Percentiles rank a stretch among this genome's conserved stretches.
phyloP scores from a whole-genome alignment of 2,113 vertebrate species.

The Romanogobio albipinnatus region DNA sequence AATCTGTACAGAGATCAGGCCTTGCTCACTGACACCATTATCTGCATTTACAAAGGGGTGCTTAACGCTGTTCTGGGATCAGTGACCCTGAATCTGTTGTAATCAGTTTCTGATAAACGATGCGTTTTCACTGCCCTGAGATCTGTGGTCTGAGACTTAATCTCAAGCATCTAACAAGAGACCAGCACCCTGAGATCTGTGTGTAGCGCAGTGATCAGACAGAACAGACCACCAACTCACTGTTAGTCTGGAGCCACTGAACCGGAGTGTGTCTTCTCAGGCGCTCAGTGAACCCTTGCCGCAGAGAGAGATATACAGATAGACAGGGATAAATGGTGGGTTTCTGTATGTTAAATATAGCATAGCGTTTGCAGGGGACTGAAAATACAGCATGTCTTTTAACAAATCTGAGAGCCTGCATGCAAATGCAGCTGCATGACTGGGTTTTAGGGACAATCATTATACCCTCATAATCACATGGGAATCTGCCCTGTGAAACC shows the following conservation, averaged over 20 bases:
- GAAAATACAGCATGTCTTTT: slow-evolving; percentile 8
- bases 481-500: slow-evolving; percentile 61
- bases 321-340: slow-evolving; percentile 36
- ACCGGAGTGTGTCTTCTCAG: slow-evolving; percentile 64
- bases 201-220: slow-evolving; percentile 61
- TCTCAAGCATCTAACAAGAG: slow-evolving; percentile 46
- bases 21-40: slow-evolving; percentile 47
- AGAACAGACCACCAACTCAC: slow-evolving; percentile 71
- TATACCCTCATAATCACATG: slow-evolving; percentile 47
- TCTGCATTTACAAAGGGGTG: slow-evolving; percentile 31
- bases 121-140: slow-evolving; percentile 63
- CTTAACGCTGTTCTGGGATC: slow-evolving; percentile 53
- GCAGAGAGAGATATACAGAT: slow-evolving; percentile 57
- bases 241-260: slow-evolving; percentile 71
- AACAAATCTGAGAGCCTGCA: background rate
- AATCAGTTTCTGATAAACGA: slow-evolving; percentile 55
- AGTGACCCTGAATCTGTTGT: slow-evolving; percentile 36
- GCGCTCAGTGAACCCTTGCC: slow-evolving; percentile 47
- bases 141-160: slow-evolving; percentile 66
- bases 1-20: slow-evolving; percentile 61
- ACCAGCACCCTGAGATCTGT: slow-evolving; percentile 4
- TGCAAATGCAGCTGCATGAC: background rate
- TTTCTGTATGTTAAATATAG: background rate
- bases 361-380: background rate
- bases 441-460: slow-evolving; percentile 64